phyloP scores from a whole-genome alignment of 2,797 vertebrate species.

The Schizothorax lantsangensis region DNA sequence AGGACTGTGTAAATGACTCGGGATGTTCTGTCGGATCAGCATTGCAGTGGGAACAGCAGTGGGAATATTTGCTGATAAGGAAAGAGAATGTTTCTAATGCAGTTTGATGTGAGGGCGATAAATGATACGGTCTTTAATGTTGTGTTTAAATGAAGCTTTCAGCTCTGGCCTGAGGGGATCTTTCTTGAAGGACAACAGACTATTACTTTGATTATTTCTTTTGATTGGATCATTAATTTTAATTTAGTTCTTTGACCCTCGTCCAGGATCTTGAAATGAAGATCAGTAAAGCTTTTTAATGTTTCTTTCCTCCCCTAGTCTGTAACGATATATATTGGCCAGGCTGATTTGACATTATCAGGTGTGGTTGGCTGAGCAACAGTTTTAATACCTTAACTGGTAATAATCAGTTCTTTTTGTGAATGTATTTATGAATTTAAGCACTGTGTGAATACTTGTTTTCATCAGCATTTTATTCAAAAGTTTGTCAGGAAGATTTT shows the following conservation, averaged over 20 bases:
- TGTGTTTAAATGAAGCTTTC: slow-evolving; percentile 6
- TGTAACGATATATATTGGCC: background rate
- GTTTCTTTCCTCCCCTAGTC: background rate
- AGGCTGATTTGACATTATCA: background rate
- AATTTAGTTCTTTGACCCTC: background rate
- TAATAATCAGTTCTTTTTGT: background rate
- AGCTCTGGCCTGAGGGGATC: slow-evolving; percentile 5
- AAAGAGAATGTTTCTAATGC: background rate
- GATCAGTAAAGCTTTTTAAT: background rate
- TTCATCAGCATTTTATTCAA: background rate
- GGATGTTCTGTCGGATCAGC: slow-evolving; percentile 8
- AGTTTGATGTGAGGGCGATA: background rate
- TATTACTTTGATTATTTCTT: slow-evolving; percentile 1
- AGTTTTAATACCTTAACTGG: background rate
- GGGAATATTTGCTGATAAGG: background rate
- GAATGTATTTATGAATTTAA: background rate
- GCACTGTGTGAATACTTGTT: background rate
- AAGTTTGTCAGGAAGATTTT: too few relatives aligned
- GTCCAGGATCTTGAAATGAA: background rate
- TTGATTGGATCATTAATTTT: slow-evolving; percentile 14
- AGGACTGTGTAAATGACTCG: slow-evolving; percentile 33
- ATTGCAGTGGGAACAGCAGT: background rate
- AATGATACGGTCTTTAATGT: background rate
- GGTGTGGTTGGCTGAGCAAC: background rate
- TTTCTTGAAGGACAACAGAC: background rate